A percentile compares a stretch with the other conserved stretches of the same genome.
Conservation (phyloP, 1,140 invertebrate genomes). For the Portunus trituberculatus region DNA sequence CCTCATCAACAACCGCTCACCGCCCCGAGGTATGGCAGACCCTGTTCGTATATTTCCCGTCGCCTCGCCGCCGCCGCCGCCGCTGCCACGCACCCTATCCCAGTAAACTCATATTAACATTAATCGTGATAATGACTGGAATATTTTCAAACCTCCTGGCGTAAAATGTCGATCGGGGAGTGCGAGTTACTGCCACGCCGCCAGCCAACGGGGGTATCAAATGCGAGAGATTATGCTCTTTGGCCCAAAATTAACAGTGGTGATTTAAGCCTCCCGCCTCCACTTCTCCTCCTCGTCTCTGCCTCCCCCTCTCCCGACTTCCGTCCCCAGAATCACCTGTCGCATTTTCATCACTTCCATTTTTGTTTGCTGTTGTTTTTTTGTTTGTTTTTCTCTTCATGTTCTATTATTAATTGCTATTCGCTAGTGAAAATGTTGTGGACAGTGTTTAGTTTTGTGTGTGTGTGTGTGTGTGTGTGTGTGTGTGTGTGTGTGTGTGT, state of each 20-base stretch:
- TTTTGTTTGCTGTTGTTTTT: too few species aligned
- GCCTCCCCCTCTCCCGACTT: neutral
- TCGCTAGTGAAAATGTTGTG: too few species aligned
- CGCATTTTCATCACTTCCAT: too few species aligned
- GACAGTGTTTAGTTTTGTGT: too few species aligned
- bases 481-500: too few species aligned
- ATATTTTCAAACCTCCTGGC: neutral
- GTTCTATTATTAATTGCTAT: too few species aligned
- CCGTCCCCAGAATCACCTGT: neutral
- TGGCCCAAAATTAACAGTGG: constrained; percentile 6
- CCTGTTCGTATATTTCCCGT: too few species aligned
- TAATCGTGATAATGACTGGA: neutral
- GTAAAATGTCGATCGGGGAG: neutral
- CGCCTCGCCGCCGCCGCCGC: too few species aligned
- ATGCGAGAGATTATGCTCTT: neutral
- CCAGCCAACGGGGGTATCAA: neutral
- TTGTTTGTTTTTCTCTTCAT: too few species aligned
- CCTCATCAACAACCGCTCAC: too few species aligned
- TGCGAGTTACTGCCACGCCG: neutral
- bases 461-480: too few species aligned
- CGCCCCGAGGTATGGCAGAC: too few species aligned
- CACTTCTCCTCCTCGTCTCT: neutral
- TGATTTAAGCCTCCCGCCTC: neutral
- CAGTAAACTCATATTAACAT: constrained; percentile 13
- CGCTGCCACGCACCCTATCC: neutral